phyloP scores from a whole-genome alignment of 2,797 vertebrate genomes.

The Smutsia temminckii region DNA sequence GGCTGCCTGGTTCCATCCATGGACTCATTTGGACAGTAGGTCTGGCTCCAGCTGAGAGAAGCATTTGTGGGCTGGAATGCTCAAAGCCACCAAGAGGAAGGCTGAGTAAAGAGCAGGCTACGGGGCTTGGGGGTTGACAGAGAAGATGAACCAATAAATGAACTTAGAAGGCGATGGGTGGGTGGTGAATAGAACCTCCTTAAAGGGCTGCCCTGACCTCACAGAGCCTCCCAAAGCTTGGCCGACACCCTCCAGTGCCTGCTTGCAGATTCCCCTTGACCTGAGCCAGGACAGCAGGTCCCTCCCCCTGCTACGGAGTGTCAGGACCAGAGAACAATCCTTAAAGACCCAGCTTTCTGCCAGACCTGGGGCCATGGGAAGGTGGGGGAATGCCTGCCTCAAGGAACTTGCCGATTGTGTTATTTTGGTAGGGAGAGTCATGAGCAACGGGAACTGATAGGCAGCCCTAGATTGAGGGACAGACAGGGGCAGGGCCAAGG shows the following conservation, averaged over 20 bases:
- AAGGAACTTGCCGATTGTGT: not conserved
- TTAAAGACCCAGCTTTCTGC: not conserved
- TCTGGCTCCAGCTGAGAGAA: not conserved
- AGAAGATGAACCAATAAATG: not conserved
- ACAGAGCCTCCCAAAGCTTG: not conserved
- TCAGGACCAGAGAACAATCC: not conserved
- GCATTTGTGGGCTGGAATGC: not conserved
- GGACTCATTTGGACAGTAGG: not conserved
- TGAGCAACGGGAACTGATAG: not conserved
- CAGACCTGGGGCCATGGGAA: not conserved
- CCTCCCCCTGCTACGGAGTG: not conserved
- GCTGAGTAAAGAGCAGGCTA: not conserved
- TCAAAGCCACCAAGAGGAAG: not conserved
- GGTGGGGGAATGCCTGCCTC: not conserved
- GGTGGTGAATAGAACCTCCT: too few relatives aligned
- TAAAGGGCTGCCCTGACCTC: not conserved
- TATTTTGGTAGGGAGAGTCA: not conserved
- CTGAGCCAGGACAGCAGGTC: not conserved
- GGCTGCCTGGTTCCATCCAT: too few relatives aligned
- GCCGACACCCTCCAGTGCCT: not conserved
- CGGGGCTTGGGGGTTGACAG: not conserved
- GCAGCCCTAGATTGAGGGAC: not conserved
- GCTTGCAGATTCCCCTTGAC: not conserved
- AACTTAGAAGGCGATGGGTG: not conserved
- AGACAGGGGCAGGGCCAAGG: not conserved